These are phyloP conservation scores for Drosophila aldrichi DNA, from an alignment of 2,888 invertebrate species.

Conservation along the genomic window DNA sequence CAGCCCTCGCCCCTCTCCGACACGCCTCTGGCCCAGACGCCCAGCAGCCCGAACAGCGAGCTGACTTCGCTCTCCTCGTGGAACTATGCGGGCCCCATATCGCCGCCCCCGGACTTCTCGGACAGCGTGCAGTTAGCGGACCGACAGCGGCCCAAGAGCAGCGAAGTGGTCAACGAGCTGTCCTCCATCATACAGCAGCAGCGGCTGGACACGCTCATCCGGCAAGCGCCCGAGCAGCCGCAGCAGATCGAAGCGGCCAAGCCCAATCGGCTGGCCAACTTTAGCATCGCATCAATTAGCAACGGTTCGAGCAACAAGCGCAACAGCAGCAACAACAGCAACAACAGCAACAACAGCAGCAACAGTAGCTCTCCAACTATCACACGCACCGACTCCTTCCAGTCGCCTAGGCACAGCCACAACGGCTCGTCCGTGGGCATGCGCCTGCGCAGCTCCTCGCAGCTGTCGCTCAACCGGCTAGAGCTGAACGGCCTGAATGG, in stretches of 20 bases:
- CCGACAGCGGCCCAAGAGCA: conserved; percentile 34
- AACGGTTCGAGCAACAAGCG: conserved; percentile 11
- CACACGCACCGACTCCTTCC: conserved; percentile 83
- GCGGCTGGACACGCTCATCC: conserved; percentile 76
- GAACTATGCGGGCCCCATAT: conserved; percentile 83
- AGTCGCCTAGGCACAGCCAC: conserved; percentile 17
- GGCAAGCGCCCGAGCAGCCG: conserved; percentile 54
- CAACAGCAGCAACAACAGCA: conserved; percentile 10
- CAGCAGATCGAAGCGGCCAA: conserved; percentile 78
- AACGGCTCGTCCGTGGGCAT: conserved; percentile 11
- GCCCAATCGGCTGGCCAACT: conserved; percentile 81
- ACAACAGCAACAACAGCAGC: conserved; percentile 28
- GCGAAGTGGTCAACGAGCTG: conserved; percentile 81
- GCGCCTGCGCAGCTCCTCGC: conserved; percentile 81
- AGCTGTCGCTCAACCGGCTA: conserved; percentile 80
- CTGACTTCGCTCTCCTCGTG: conserved; percentile 75
- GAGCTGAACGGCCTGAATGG: conserved; percentile 53
- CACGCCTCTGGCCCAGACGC: conserved; percentile 35
- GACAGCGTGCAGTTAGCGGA: conserved; percentile 49
- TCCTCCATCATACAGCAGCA: conserved; percentile 78
- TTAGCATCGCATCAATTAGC: conserved; percentile 71
- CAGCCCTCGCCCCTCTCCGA: conserved; percentile 27
- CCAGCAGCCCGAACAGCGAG: conserved; percentile 57
- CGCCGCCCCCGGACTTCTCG: conserved; percentile 84
- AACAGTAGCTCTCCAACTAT: conserved; percentile 40